Evolutionary conservation across 1,140 invertebrate genomes (phyloP).

Genomic region (Laodelphax striatellus): DNA sequence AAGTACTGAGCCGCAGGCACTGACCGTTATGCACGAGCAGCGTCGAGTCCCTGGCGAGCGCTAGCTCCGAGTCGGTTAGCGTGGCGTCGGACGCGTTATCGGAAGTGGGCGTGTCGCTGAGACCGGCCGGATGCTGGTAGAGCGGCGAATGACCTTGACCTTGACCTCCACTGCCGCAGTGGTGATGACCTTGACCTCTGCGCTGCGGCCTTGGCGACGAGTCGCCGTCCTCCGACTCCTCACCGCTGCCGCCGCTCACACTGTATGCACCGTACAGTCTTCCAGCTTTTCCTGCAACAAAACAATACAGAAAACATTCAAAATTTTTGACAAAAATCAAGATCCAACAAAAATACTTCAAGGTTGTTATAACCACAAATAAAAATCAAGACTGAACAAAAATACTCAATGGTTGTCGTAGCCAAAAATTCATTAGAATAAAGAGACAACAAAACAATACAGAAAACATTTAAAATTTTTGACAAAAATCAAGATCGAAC

Average conservation of each 20-base stretch:
- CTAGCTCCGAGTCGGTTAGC: slow-evolving; percentile 65
- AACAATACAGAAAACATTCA: neutral
- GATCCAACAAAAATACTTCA: too few species aligned
- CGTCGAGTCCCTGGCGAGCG: slow-evolving; percentile 60
- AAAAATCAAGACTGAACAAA: too few species aligned
- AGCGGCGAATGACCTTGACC: slow-evolving; percentile 15
- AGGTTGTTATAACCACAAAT: too few species aligned
- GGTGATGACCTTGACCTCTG: slow-evolving; percentile 25
- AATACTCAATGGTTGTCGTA: too few species aligned
- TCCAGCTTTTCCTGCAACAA: slow-evolving; percentile 45
- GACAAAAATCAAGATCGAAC: too few species aligned
- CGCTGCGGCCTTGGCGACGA: slow-evolving; percentile 30
- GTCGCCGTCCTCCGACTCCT: slow-evolving; percentile 44
- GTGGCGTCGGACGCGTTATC: slow-evolving; percentile 72
- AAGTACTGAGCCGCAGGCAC: slow-evolving; percentile 25
- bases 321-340: neutral
- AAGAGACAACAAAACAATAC: slow-evolving; percentile 10
- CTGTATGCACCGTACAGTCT: slow-evolving; percentile 56
- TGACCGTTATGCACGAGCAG: slow-evolving; percentile 68
- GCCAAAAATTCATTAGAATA: too few species aligned
- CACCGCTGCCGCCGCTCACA: slow-evolving; percentile 34
- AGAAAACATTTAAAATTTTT: neutral
- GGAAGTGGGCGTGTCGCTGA: slow-evolving; percentile 62
- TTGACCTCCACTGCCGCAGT: too few species aligned
- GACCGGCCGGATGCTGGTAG: slow-evolving; percentile 40